Evolutionary conservation across 2,113 vertebrate genomes (phyloP).

Genomic region (Carettochelys insculpta): DNA sequence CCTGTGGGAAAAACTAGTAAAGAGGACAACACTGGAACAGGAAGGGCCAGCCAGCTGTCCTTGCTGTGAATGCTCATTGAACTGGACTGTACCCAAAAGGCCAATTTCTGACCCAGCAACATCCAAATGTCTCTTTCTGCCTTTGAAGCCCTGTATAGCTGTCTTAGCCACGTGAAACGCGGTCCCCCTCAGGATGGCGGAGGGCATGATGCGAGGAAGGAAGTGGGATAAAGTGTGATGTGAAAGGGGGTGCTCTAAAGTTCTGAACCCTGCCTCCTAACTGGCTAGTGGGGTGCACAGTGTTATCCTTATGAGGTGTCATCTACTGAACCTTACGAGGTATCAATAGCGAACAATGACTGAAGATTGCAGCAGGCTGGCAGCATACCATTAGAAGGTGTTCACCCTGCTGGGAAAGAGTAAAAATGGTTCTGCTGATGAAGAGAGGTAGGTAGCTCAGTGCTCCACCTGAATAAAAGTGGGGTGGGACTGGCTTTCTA

Average conservation of each 20-base stretch:
- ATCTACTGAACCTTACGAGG: background rate
- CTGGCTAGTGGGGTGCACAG: background rate
- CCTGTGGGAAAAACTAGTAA: background rate
- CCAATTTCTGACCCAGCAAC: background rate
- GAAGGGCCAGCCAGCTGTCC: background rate
- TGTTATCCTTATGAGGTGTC: background rate
- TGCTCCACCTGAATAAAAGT: background rate
- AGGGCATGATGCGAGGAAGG: background rate
- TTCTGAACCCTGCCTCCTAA: background rate
- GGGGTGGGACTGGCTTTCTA: background rate
- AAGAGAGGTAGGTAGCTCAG: background rate
- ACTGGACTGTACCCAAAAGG: background rate
- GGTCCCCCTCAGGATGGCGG: background rate
- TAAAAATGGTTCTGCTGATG: background rate
- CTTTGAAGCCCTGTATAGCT: background rate
- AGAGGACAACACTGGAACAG: background rate
- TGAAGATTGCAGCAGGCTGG: background rate
- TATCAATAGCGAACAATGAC: background rate
- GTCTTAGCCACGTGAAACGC: background rate
- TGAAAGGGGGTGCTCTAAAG: background rate
- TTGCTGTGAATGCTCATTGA: background rate
- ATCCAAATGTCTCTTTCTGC: background rate
- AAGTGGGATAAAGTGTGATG: background rate
- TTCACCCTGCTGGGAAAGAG: background rate
- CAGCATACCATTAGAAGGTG: background rate